A percentile compares a stretch with the other conserved stretches of the same genome.
Evolutionary conservation across 2,113 vertebrate species (phyloP).

Genomic region (Zosterops pallidus): DNA sequence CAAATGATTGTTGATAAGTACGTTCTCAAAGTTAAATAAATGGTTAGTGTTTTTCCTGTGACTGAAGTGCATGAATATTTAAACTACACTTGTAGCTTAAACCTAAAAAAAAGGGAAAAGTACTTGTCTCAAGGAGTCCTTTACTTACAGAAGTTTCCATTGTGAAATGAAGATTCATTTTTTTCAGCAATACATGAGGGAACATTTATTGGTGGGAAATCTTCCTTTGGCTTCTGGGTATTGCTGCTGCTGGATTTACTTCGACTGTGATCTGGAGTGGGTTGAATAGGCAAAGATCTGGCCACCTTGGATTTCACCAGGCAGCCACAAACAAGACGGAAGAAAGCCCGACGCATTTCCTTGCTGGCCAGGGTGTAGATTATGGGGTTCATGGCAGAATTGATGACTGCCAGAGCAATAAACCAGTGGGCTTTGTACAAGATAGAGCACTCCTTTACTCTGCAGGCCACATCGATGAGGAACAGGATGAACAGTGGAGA

Average conservation of each 20-base stretch:
- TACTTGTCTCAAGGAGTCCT: not conserved
- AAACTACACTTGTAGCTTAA: not conserved
- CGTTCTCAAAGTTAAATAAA: not conserved
- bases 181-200: not conserved
- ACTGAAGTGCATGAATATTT: conserved; percentile 35
- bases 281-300: conserved; percentile 70
- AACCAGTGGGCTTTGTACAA: conserved; percentile 89
- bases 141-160: conserved; percentile 72
- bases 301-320: conserved; percentile 64
- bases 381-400: conserved; percentile 93
- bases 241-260: conserved; percentile 92
- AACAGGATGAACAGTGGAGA: conserved; percentile 90
- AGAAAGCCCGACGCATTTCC: conserved; percentile 92
- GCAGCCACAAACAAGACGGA: conserved; percentile 84
- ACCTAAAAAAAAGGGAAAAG: not conserved
- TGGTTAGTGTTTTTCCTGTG: not conserved
- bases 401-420: conserved; percentile 87
- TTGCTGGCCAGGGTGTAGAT: conserved; percentile 96
- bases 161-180: conserved; percentile 66
- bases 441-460: conserved; percentile 74
- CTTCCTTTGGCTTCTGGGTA: conserved; percentile 73
- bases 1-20: conserved; percentile 32
- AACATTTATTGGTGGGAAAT: conserved; percentile 7
- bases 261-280: conserved; percentile 80
- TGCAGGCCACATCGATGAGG: conserved; percentile 89